Base-by-base conservation (phyloP, 2,797 vertebrate genomes). In the Pipistrellus nathusii region DNA sequence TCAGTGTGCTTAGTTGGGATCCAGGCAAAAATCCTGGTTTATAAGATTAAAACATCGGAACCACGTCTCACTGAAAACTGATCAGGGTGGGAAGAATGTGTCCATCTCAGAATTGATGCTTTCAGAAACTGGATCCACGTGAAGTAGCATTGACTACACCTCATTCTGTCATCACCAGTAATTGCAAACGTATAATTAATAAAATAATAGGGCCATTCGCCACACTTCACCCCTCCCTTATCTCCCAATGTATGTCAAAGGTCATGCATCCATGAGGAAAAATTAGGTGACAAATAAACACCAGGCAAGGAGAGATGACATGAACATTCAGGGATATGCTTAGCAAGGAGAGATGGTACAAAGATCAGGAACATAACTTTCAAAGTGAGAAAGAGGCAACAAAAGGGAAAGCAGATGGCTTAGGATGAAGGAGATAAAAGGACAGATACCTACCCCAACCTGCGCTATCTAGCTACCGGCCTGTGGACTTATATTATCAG, bases 401-500 rank as follows among this genome's bases (percentile, higher is more conserved):
- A 91, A 91, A 94, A 90, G 91, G 88, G 35, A 93, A 96, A 97
- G 96, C 75, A 85, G 96, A 98, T 83, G 98, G 97, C 97, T 97
- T 66, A 88, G 97, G 96, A 95, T 93, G 97, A 93, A 97, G 97
- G 97, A 98, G 96, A 98, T 97, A 98, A 98, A 98, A 98, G 98
- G 97, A 98, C 97, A 97, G 98, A 98, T 99, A 99, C 99, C 99
- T 99, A 99, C 99, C 99, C 98, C 98, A 98, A 99, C 99, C 99
- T 99, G 99, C 95, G 99, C 99, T 99, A 99, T 99, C 99, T 99
- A 99, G 99, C 99, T 99, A 99, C 99, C 99, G 99, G 99, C 99
- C 99, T 99, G 99, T 98, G 99, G 99, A 99, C 99, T 99, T 99
- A 99, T 98, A 98, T 98, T 99, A 98, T 99, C 99, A 98, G 99